A percentile compares a stretch with the other conserved stretches of the same genome.
Conservation (phyloP, 2,797 vertebrate genomes). For the Fistularia commersonii region DNA sequence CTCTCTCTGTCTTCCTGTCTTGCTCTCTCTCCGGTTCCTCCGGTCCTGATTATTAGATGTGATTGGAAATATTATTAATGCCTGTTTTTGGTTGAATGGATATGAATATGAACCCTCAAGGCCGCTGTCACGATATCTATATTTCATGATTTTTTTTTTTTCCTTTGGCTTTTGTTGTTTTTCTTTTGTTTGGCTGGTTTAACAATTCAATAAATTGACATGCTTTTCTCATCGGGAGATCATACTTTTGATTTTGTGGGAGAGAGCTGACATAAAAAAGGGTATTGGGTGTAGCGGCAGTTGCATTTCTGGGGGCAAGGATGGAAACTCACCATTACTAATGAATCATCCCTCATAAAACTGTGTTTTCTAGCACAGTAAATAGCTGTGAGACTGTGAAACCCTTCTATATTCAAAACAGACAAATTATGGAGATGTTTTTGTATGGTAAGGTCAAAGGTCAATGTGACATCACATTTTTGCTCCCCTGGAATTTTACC, state of each 20-base stretch:
- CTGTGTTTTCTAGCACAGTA: constrained; percentile 8
- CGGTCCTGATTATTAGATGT: constrained; percentile 25
- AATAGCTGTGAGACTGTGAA: not conserved
- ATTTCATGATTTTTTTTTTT: constrained; percentile 8
- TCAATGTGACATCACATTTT: no score
- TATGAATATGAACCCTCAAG: constrained; percentile 17
- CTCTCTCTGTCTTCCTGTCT: constrained; percentile 1
- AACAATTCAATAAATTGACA: not conserved
- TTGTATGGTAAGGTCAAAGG: no score
- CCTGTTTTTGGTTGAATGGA: constrained; percentile 23
- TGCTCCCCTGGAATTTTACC: no score
- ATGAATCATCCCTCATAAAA: constrained; percentile 2
- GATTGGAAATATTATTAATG: constrained; percentile 31
- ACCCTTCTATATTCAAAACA: no score
- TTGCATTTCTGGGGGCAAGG: not conserved
- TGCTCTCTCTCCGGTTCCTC: constrained; percentile 13
- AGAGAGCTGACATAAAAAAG: constrained; percentile 3
- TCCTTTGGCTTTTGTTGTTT: not conserved
- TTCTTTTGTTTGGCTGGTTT: no score
- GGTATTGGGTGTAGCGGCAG: no score
- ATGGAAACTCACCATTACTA: constrained; percentile 1
- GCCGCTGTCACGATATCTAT: constrained; percentile 18
- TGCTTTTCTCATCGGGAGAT: not conserved
- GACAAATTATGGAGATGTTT: no score
- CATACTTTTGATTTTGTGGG: constrained; percentile 2